Base-by-base conservation (phyloP, 2,797 vertebrate genomes). In the Clamator glandarius region DNA sequence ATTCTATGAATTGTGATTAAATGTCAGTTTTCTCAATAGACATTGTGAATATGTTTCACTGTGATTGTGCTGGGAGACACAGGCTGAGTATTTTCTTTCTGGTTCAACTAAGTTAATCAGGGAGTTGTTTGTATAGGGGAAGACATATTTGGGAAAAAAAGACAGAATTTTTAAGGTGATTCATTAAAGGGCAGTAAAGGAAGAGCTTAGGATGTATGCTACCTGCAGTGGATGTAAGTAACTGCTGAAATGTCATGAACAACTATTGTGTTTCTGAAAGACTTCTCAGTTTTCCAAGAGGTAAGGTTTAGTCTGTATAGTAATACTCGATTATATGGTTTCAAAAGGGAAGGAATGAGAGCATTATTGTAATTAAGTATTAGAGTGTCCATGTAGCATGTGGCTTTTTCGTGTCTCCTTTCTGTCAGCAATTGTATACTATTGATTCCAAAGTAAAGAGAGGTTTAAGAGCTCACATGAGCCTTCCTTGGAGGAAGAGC, bases 361-460 rank as follows among this genome's bases (percentile, higher is more conserved):
- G 57, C 12, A 13, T 13, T 64, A 25, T 23, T 78, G 8, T 67
- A 21, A 50, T 4, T 11, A 16, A 50, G 20, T 41, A 8, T 74
- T 79, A 50, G 46, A 42, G 15, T 6, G 12, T 35, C 33, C 31
- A 13, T 4, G 14, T 50, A 28, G 58, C 70, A 12, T 13, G 18
- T 52, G 41, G 31, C 4, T 23, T 62, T 75, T 84, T 80, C 59
- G 39, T 6, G 5, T 62, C 42, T 92, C 44, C 12, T 28, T 41
- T 88, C 41, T 54, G 24, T 62, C 44, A 91, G 41, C 39, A 67
- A 26, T 5, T 68, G 18, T 61, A 25, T 26, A 5, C 24, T 41
- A 9, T 85, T 84, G 35, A 72, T 94, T 96, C 79, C 61, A 50
- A 77, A 93, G 52, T 66, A 90, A 68, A 68, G 84, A 88, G 85